Conservation (phyloP, 1,140 invertebrate species). For the Halesus radiatus region DNA sequence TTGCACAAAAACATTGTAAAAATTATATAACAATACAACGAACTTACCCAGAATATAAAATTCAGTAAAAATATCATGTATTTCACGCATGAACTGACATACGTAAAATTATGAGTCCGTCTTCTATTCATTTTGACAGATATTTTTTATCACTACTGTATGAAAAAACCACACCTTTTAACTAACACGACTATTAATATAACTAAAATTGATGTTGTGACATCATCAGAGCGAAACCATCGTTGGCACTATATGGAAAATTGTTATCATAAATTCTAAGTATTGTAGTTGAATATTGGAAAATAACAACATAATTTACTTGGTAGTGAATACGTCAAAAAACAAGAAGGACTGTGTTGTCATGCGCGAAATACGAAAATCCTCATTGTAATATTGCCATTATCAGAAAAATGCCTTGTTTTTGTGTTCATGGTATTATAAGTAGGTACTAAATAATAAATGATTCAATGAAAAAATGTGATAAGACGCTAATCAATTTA, state of each 20-base stretch:
- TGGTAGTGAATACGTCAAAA: constrained; percentile 32
- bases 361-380: not conserved
- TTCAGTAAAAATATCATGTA: constrained; percentile 95
- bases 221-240: constrained; percentile 20
- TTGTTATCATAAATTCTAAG: not conserved
- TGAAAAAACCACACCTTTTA: constrained; percentile 39
- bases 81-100: constrained; percentile 92
- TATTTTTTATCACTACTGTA: constrained; percentile 40
- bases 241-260: not conserved
- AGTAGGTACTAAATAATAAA: too few species aligned
- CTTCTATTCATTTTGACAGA: constrained; percentile 70
- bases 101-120: constrained; percentile 73
- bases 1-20: constrained; percentile 13
- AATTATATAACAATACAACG: constrained; percentile 21
- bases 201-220: not conserved
- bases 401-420: too few species aligned
- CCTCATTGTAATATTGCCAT: not conserved
- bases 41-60: constrained; percentile 92
- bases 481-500: too few species aligned
- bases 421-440: too few species aligned
- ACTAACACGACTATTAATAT: not conserved
- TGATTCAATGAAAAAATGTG: too few species aligned
- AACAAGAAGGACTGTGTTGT: constrained; percentile 9
- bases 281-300: constrained; percentile 14
- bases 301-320: constrained; percentile 43